These are phyloP conservation scores for Furcifer pardalis DNA, from an alignment of 2,797 vertebrate species.

Conservation along the genomic window DNA sequence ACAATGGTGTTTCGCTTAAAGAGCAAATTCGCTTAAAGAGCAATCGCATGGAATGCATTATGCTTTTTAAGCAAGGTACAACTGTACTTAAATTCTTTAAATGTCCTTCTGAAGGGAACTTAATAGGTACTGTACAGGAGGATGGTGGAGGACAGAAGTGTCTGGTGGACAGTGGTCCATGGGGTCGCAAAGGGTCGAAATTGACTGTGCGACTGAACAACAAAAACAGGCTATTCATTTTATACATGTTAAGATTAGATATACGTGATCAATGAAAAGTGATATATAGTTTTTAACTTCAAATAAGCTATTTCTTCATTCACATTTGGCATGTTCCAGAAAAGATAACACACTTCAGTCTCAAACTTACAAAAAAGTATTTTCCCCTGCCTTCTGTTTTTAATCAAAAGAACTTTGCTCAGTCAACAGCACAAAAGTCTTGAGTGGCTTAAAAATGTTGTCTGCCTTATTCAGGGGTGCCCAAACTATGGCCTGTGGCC, in stretches of 20 bases:
- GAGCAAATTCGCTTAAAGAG: no score
- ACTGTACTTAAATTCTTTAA: constrained; percentile 7
- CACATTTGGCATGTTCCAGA: background rate
- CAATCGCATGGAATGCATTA: no score
- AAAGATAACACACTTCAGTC: background rate
- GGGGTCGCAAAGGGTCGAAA: no score
- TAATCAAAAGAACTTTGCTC: background rate
- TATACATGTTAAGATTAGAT: constrained; percentile 1
- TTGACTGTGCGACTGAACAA: no score
- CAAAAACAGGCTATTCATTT: background rate
- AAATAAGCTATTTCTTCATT: background rate
- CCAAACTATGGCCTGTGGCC: no score
- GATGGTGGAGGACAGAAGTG: no score
- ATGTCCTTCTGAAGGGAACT: constrained; percentile 4
- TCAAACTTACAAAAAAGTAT: no score
- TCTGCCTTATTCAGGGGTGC: no score
- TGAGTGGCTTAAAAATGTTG: background rate
- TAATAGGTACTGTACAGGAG: background rate
- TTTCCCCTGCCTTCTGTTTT: background rate
- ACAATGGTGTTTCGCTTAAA: no score
- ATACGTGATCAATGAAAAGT: background rate
- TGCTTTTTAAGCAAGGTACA: no score
- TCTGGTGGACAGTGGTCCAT: no score
- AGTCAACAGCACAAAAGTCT: background rate
- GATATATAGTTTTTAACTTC: background rate